Evolutionary conservation across 2,113 vertebrate genomes (phyloP).

Genomic region (Gopherus evgoodei): DNA sequence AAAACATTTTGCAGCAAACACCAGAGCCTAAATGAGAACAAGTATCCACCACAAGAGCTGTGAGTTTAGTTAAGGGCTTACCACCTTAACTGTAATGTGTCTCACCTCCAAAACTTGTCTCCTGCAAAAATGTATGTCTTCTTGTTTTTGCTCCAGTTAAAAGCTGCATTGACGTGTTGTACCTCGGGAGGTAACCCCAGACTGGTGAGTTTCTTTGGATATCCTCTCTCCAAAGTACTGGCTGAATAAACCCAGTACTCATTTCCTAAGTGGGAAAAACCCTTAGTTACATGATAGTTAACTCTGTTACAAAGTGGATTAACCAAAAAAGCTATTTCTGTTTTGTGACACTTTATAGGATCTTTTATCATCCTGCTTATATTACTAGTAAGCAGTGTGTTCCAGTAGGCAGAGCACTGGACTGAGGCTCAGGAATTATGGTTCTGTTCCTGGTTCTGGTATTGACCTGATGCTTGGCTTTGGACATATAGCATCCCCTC

Average conservation of each 20-base stretch:
- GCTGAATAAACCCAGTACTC: constrained; percentile 94
- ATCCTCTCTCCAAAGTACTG: constrained; percentile 90
- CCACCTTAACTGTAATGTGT: background rate
- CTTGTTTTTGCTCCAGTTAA: constrained; percentile 94
- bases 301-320: background rate
- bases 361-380: background rate
- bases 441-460: background rate
- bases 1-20: background rate
- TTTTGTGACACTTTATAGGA: background rate
- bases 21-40: background rate
- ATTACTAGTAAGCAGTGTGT: background rate
- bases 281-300: background rate
- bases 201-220: constrained; percentile 90
- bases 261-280: constrained; percentile 79
- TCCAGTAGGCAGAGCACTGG: background rate
- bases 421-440: background rate
- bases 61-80: background rate
- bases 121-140: constrained; percentile 95
- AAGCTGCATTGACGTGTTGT: constrained; percentile 89
- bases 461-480: background rate
- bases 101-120: constrained; percentile 97
- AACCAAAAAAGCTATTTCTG: background rate
- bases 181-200: constrained; percentile 90
- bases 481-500: background rate
- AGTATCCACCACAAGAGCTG: background rate